These are phyloP conservation scores for Hoplostethus atlanticus DNA, from an alignment of 2,797 vertebrate genomes.

Conservation along the genomic window DNA sequence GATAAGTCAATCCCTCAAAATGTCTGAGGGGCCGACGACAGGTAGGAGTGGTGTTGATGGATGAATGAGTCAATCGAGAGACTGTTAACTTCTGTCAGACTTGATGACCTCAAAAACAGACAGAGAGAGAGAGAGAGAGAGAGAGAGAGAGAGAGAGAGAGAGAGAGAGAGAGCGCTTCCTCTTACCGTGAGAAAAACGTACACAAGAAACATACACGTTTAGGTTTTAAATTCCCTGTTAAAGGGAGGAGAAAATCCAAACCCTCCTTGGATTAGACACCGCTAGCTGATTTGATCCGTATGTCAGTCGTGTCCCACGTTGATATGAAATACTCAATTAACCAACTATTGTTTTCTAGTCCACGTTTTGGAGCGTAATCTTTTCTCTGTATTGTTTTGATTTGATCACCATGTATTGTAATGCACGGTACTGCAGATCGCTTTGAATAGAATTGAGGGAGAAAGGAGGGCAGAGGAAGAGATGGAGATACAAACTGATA, in stretches of 20 bases:
- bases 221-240: not conserved
- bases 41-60: constrained; percentile 46
- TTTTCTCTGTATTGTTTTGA: not conserved
- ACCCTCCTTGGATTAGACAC: constrained; percentile 1
- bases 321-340: constrained; percentile 24
- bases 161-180: not conserved
- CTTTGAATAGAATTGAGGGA: not conserved
- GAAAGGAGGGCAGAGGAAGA: too few relatives aligned
- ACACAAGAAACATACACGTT: constrained; percentile 1
- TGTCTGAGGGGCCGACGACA: constrained; percentile 47
- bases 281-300: constrained; percentile 40
- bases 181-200: constrained; percentile 9
- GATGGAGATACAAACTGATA: too few relatives aligned
- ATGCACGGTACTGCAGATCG: not conserved
- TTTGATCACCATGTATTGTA: not conserved
- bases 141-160: not conserved
- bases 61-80: constrained; percentile 55
- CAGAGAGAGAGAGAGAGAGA: not conserved
- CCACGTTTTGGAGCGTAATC: not conserved
- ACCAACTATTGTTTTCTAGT: constrained; percentile 7
- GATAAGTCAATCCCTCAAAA: constrained; percentile 57
- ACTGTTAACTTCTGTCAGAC: constrained; percentile 43
- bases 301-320: constrained; percentile 46
- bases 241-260: not conserved
- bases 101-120: constrained; percentile 19